Percentiles rank a stretch among this genome's conserved stretches.
These are phyloP conservation scores for Sylvia borin DNA, from an alignment of 2,797 vertebrate genomes.

Conservation along the genomic window DNA sequence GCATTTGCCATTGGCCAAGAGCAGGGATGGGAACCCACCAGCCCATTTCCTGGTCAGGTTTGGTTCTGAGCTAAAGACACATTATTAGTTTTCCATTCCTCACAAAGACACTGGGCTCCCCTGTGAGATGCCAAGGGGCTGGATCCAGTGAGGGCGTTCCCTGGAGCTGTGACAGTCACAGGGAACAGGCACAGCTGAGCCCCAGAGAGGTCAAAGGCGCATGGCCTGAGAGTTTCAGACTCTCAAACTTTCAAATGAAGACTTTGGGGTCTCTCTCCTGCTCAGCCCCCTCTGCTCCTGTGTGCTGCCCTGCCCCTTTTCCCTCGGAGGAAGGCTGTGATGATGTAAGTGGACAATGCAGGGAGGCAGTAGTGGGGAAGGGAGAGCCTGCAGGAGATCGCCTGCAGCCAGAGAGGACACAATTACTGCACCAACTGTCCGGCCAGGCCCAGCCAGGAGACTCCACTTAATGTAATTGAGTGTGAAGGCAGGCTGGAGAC, in stretches of 20 bases:
- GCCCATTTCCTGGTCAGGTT: not conserved
- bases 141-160: not conserved
- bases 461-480: conserved; percentile 86
- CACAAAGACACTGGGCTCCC: not conserved
- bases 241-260: not conserved
- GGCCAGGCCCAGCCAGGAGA: conserved; percentile 76
- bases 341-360: conserved; percentile 69
- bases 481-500: conserved; percentile 86
- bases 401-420: conserved; percentile 75
- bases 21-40: not conserved
- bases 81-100: not conserved
- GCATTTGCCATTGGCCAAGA: not conserved
- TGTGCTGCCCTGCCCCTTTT: not conserved
- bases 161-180: not conserved
- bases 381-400: conserved; percentile 63
- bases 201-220: not conserved
- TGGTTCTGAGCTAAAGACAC: not conserved
- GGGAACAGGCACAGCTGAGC: not conserved
- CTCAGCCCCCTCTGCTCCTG: not conserved
- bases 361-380: conserved; percentile 51
- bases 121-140: not conserved
- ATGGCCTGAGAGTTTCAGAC: not conserved
- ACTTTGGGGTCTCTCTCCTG: not conserved
- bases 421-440: conserved; percentile 79
- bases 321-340: conserved; percentile 22